Percentiles rank a stretch among this genome's conserved stretches.
Evolutionary conservation across 2,888 invertebrate species (phyloP).

Genomic region (Latrodectus elegans): DNA sequence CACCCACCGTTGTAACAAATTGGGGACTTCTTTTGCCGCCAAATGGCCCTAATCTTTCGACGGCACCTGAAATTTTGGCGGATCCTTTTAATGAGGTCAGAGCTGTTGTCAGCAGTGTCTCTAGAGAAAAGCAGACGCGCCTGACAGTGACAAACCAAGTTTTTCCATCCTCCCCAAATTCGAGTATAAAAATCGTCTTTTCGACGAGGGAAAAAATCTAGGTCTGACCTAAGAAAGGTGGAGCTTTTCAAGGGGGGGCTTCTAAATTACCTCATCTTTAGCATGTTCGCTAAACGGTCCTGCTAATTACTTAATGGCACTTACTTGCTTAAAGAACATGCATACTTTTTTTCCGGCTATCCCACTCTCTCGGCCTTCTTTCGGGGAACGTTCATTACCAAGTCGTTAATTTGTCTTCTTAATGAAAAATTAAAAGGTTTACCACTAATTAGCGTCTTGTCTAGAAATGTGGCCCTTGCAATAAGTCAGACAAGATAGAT

Average conservation of each 20-base stretch:
- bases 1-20: constrained; percentile 59
- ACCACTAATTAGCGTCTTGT: constrained; percentile 70
- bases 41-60: constrained; percentile 40
- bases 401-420: constrained; percentile 70
- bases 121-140: constrained; percentile 63
- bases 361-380: constrained; percentile 61
- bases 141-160: constrained; percentile 68
- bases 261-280: constrained; percentile 69
- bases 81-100: constrained; percentile 65
- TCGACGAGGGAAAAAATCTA: constrained; percentile 62
- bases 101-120: constrained; percentile 54
- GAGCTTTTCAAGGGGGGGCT: constrained; percentile 66
- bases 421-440: constrained; percentile 70
- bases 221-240: constrained; percentile 69
- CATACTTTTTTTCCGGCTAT: constrained; percentile 53
- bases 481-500: constrained; percentile 69
- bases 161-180: constrained; percentile 63
- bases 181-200: constrained; percentile 64
- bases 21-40: constrained; percentile 45
- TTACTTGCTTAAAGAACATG: constrained; percentile 69
- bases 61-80: constrained; percentile 63
- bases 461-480: constrained; percentile 68
- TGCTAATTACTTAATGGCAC: constrained; percentile 70
- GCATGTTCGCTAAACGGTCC: constrained; percentile 69
- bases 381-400: constrained; percentile 68